phyloP scores from a whole-genome alignment of 2,888 invertebrate genomes.

The Apodemia zela region DNA sequence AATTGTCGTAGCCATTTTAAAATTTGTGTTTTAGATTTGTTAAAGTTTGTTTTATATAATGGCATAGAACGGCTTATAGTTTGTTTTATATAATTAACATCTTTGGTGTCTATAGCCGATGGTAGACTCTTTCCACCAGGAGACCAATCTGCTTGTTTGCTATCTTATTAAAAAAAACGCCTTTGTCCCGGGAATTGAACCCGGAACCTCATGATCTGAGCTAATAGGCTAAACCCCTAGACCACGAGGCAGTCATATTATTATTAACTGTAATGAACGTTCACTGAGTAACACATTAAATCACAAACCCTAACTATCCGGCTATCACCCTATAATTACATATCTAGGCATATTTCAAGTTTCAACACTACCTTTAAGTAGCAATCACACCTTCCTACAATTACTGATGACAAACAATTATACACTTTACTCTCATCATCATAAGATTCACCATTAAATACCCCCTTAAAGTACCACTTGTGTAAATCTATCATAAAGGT shows the following conservation, averaged over 20 bases:
- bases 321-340: constrained; percentile 2
- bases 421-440: background rate
- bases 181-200: no score
- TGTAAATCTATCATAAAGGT: background rate
- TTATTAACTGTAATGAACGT: background rate
- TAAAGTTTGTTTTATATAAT: no score
- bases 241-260: background rate
- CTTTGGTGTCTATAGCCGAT: no score
- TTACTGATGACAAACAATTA: background rate
- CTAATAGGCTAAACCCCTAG: no score
- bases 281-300: background rate
- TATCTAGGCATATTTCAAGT: constrained; percentile 1
- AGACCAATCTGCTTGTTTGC: no score
- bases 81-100: no score
- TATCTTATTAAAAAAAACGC: no score
- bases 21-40: no score
- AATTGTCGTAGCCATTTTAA: no score
- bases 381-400: constrained; percentile 3
- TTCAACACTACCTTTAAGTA: constrained; percentile 5
- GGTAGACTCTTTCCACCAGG: no score
- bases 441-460: background rate
- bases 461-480: background rate
- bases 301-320: background rate
- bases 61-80: no score
- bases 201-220: no score